phyloP scores from a whole-genome alignment of 1,140 invertebrate species.

The Campodea augens region DNA sequence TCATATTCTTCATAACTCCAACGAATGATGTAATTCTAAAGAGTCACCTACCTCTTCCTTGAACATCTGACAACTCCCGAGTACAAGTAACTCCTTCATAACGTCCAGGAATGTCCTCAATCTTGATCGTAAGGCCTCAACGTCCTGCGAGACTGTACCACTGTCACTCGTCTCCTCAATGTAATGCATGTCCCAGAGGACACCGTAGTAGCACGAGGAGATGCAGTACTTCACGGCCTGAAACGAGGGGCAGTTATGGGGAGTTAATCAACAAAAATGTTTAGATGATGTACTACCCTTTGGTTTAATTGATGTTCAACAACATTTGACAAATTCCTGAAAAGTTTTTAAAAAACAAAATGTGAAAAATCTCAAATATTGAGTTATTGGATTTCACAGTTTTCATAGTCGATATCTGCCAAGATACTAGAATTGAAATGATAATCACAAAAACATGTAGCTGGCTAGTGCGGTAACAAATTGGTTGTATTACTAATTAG shows the following conservation, averaged over 20 bases:
- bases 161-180: constrained; percentile 52
- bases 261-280: no score
- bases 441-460: no score
- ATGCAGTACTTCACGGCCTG: constrained; percentile 79
- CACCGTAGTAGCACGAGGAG: constrained; percentile 65
- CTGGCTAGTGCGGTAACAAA: no score
- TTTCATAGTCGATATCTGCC: no score
- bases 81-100: constrained; percentile 44
- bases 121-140: constrained; percentile 34
- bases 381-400: no score
- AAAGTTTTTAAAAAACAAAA: constrained; percentile 2
- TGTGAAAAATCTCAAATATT: not conserved
- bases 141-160: constrained; percentile 26
- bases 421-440: no score
- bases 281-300: no score
- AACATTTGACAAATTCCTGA: constrained; percentile 7
- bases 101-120: constrained; percentile 51
- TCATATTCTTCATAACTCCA: no score
- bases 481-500: no score
- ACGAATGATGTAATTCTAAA: no score
- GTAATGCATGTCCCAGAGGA: constrained; percentile 71
- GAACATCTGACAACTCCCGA: constrained; percentile 28
- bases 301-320: constrained; percentile 4
- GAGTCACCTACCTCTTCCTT: constrained; percentile 31
- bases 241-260: constrained; percentile 9